Conservation (phyloP, 2,888 invertebrate genomes). For the Melanophora roralis region DNA sequence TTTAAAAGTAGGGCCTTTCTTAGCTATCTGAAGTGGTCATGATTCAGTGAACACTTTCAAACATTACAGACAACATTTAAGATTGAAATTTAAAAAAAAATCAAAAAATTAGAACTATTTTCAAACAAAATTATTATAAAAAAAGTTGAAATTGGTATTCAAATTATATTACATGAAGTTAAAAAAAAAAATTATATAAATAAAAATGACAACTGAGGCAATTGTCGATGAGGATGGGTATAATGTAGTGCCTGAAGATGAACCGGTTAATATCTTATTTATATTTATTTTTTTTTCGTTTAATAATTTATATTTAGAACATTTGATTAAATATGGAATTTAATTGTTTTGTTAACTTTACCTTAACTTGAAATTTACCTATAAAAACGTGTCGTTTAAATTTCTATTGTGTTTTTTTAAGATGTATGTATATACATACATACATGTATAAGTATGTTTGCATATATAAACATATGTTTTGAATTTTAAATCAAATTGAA, state of each 20-base stretch:
- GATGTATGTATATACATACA: too few relatives aligned
- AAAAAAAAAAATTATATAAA: neutral
- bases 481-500: neutral
- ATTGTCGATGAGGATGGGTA: conserved; percentile 55
- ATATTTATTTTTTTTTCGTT: neutral
- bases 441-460: too few relatives aligned
- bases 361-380: neutral
- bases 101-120: conserved; percentile 36
- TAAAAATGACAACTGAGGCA: conserved; percentile 51
- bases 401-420: too few relatives aligned
- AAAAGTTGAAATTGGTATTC: neutral
- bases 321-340: conserved; percentile 41
- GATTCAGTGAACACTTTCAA: conserved; percentile 61
- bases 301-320: conserved; percentile 7
- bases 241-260: conserved; percentile 57
- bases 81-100: conserved; percentile 4
- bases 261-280: conserved; percentile 51
- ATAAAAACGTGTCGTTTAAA: conserved; percentile 11
- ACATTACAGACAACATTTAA: conserved; percentile 42
- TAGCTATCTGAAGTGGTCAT: conserved; percentile 49
- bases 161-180: neutral
- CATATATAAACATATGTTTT: too few relatives aligned
- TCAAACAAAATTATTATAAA: neutral
- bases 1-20: conserved; percentile 49
- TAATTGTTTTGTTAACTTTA: neutral